Conservation (phyloP, 2,797 vertebrate genomes). For the Nyctibius grandis region DNA sequence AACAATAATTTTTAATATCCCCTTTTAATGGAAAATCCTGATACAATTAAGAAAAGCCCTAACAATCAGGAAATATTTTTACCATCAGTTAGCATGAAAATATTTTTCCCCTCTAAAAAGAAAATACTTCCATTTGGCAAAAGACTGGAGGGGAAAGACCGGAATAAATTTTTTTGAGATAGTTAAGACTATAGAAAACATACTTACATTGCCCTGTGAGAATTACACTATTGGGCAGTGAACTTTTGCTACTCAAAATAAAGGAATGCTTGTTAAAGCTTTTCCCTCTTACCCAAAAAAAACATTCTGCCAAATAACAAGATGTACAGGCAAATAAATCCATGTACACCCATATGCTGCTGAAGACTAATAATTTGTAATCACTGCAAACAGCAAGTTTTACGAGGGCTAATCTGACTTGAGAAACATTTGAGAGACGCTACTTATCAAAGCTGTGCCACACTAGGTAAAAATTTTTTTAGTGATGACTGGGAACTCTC, state of each 20-base stretch:
- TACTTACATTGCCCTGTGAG: neutral
- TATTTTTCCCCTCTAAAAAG: neutral
- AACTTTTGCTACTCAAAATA: neutral
- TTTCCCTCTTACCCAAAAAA: neutral
- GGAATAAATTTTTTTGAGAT: neutral
- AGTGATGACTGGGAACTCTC: neutral
- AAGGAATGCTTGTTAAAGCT: neutral
- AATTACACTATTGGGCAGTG: neutral
- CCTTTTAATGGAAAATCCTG: neutral
- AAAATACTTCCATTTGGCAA: neutral
- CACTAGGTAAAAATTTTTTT: neutral
- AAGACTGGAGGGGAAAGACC: neutral
- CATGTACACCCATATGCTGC: neutral
- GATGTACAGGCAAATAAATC: constrained; percentile 8
- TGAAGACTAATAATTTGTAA: neutral
- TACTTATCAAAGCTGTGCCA: neutral
- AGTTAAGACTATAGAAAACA: neutral
- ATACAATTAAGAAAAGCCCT: neutral
- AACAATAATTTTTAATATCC: neutral
- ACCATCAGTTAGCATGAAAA: neutral
- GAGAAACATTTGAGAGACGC: neutral
- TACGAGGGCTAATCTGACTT: neutral
- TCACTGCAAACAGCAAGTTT: neutral
- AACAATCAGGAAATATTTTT: neutral
- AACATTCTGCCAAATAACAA: constrained; percentile 4